A percentile compares a stretch with the other conserved stretches of the same genome.
phyloP scores from a whole-genome alignment of 2,888 invertebrate species.

The Stenoptilia bipunctidactyla region DNA sequence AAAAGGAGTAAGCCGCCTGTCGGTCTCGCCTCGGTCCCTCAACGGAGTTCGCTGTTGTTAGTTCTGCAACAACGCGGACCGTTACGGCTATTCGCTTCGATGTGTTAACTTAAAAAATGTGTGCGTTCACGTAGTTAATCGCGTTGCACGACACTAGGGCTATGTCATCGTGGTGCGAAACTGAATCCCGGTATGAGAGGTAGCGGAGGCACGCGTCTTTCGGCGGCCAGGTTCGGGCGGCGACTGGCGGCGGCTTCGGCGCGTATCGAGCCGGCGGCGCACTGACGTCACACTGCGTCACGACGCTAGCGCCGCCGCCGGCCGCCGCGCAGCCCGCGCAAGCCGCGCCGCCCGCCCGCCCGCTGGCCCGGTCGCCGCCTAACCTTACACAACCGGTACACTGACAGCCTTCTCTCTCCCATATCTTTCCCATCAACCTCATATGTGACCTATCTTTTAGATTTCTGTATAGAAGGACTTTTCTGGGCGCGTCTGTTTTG shows the following conservation, averaged over 20 bases:
- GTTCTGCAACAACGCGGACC: constrained; percentile 68
- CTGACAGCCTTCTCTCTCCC: constrained; percentile 48
- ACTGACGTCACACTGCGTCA: constrained; percentile 80
- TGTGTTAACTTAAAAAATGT: constrained; percentile 62
- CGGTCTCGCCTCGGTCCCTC: constrained; percentile 61
- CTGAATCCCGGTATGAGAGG: constrained; percentile 64
- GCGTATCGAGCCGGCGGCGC: constrained; percentile 76
- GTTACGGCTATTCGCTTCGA: constrained; percentile 61
- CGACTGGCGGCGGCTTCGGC: constrained; percentile 72
- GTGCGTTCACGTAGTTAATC: constrained; percentile 61
- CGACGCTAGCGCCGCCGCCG: constrained; percentile 65
- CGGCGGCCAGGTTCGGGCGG: constrained; percentile 66
- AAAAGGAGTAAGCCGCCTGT: constrained; percentile 62
- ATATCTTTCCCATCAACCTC: constrained; percentile 30
- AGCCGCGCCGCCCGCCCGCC: constrained; percentile 24
- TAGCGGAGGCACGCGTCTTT: constrained; percentile 60
- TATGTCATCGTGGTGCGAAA: constrained; percentile 68
- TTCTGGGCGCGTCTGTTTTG: constrained; percentile 12
- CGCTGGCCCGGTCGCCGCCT: constrained; percentile 28
- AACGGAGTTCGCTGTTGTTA: constrained; percentile 60
- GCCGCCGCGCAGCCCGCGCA: constrained; percentile 41
- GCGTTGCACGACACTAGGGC: constrained; percentile 62
- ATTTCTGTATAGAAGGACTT: constrained; percentile 19
- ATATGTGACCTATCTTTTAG: background rate
- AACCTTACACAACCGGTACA: constrained; percentile 59